phyloP scores from a whole-genome alignment of 2,113 vertebrate species.

The Gadus chalcogrammus region DNA sequence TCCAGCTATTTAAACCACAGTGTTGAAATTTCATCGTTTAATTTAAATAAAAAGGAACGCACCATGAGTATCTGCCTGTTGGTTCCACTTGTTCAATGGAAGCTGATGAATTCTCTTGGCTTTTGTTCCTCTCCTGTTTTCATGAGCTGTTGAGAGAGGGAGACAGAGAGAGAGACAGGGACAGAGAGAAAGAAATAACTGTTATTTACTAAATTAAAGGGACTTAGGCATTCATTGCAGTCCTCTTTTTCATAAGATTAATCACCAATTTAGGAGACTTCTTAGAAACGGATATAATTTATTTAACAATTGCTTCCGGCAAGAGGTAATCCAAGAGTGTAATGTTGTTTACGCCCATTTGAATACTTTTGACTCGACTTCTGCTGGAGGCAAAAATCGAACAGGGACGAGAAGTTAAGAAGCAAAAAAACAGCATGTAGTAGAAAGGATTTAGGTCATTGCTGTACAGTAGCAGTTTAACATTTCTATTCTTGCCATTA shows the following conservation, averaged over 20 bases:
- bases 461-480: conserved; percentile 35
- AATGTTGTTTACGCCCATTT: conserved; percentile 53
- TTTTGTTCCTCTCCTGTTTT: conserved; percentile 60
- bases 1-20: no score
- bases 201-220: no score
- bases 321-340: conserved; percentile 55
- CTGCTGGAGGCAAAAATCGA: conserved; percentile 56
- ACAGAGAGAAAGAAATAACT: neutral
- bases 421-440: conserved; percentile 10
- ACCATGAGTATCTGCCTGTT: conserved; percentile 64
- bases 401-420: conserved; percentile 23
- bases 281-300: conserved; percentile 53
- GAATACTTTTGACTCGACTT: conserved; percentile 55
- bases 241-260: neutral
- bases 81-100: conserved; percentile 58
- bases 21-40: no score
- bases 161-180: conserved; percentile 24
- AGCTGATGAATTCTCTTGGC: conserved; percentile 49
- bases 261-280: conserved; percentile 20
- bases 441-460: conserved; percentile 37
- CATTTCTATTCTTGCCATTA: conserved; percentile 41
- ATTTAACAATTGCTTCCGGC: conserved; percentile 52
- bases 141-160: conserved; percentile 66
- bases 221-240: neutral
- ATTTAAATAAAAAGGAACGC: conserved; percentile 11